Evolutionary conservation across 2,888 invertebrate genomes (phyloP), one percentile per base, ranked within the genome.

Genomic region (Drosophila prostipennis): DNA sequence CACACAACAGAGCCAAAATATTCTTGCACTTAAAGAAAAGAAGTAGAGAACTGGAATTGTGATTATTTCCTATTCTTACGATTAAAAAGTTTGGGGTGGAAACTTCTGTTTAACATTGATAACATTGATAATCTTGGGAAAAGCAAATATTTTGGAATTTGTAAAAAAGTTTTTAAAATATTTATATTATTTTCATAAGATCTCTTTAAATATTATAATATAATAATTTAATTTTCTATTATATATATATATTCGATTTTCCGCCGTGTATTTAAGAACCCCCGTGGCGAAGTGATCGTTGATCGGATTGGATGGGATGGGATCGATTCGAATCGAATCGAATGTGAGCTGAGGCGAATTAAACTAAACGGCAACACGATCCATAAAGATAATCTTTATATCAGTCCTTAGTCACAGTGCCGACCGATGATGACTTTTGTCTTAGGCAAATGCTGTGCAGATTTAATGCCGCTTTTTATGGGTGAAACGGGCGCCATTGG

Each of bases 331-430:
- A 23, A 43, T 43, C 23, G 23, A 32, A 32, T 29, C 19, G 58
- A 42, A 58, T 43, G 34, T 8, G 36, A 55, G 14, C 36, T 45
- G 37, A 53, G 37, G 45, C 46, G 45, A 72, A 61, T 70, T 61
- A 70, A 55, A 40, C 58, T 83, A 86, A 80, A 65, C 65, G 57
- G 53, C 53, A 34, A 68, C 46, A 43, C 57, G 60, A 83, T 69
- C 68, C 70, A 79, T 76, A 60, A 76, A 76, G 74, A 78, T 78
- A 65, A 70, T 54, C 54, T 65, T 74, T 74, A 46, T 74, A 29
- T 46, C 67, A 34, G 71, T 70, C 19, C 39, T 49, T 53, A 48
- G 73, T 51, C 72, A 48, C 63, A 48, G 45, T 45, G 45, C 45
- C 45, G 8, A 1, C 45, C 45, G 26, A 40, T 34, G 26, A 52